Percentiles rank a stretch among this genome's conserved stretches.
phyloP scores from a whole-genome alignment of 2,888 invertebrate genomes.

The Plebejus argus region DNA sequence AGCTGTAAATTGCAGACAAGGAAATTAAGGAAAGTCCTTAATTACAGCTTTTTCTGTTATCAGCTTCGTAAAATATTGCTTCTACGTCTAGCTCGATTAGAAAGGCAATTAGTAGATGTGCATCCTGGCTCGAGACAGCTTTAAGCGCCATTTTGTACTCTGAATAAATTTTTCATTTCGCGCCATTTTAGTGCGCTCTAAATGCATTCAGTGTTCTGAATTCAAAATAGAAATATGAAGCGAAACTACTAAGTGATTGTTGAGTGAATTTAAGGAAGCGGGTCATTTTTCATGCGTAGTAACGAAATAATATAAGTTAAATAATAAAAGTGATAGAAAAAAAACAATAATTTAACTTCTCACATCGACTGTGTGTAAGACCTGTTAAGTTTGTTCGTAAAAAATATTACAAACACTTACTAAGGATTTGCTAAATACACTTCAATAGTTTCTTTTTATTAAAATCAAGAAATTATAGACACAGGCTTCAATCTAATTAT shows the following conservation, averaged over 20 bases:
- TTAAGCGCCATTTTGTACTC: conserved; percentile 22
- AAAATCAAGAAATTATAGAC: neutral
- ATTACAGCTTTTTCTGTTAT: conserved; percentile 1
- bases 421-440: neutral
- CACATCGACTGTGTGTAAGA: conserved; percentile 21
- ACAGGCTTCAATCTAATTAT: too few relatives aligned
- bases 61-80: conserved; percentile 16
- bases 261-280: conserved; percentile 8
- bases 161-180: conserved; percentile 18
- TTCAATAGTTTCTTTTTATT: neutral
- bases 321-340: neutral
- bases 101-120: conserved; percentile 16
- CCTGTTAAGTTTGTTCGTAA: neutral
- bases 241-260: neutral
- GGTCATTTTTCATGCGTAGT: neutral
- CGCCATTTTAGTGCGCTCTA: neutral
- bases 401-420: neutral
- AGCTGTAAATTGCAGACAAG: neutral
- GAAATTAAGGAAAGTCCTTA: too few relatives aligned
- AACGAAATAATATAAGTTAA: neutral
- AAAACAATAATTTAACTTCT: neutral
- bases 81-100: conserved; percentile 18
- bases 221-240: conserved; percentile 14
- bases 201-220: neutral
- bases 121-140: conserved; percentile 21